phyloP scores from a whole-genome alignment of 2,797 vertebrate species.

The Sebastes baramenuke region DNA sequence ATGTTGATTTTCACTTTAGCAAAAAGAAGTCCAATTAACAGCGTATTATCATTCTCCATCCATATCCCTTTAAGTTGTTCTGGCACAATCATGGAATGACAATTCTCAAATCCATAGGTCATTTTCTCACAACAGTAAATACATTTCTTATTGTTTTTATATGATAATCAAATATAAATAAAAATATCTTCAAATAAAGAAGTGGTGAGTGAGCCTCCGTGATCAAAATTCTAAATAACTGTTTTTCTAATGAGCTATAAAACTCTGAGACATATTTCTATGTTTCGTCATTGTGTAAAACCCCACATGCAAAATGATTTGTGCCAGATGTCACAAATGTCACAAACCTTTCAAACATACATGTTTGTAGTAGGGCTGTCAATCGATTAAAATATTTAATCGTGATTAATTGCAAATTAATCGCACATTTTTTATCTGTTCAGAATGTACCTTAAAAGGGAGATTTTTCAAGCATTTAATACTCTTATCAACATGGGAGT shows the following conservation, averaged over 20 bases:
- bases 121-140: background rate
- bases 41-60: conserved; percentile 14
- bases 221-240: background rate
- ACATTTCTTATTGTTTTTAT: background rate
- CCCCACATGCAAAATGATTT: background rate
- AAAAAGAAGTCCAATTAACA: background rate
- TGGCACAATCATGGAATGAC: background rate
- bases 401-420: no score
- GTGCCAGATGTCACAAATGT: background rate
- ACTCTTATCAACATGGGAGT: no score
- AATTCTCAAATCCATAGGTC: background rate
- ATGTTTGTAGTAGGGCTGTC: background rate
- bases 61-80: background rate
- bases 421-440: no score
- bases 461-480: no score
- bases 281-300: background rate
- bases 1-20: conserved; percentile 13
- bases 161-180: background rate
- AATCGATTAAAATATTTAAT: no score
- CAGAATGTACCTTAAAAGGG: no score
- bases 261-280: background rate
- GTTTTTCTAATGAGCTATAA: background rate
- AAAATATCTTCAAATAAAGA: background rate
- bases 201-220: background rate
- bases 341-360: background rate